Evolutionary conservation across 2,797 vertebrate genomes (phyloP), one percentile per base, ranked within the genome.

Genomic region (Tachyglossus aculeatus): DNA sequence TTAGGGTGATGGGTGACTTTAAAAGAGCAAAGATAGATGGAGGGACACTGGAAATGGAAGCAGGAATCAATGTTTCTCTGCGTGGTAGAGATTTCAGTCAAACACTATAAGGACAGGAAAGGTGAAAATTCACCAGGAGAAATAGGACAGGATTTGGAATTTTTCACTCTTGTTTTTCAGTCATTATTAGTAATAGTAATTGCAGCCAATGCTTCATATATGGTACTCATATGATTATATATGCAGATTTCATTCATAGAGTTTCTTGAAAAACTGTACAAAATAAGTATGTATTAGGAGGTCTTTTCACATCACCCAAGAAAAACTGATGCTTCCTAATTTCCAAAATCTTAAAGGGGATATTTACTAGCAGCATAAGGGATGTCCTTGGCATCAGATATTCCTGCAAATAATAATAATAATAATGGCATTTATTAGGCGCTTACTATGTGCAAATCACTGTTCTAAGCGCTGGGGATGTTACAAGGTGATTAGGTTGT

Each of bases 331-430:
- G 21, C 61, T 52, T 39, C 5, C 1, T 77, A 63, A 66, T 86
- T 16, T 87, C 81, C 56, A 71, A 68, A 80, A 74, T 55, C 3
- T 11, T 50, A 33, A 15, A 40, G 36, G 72, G 64, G 56, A 57
- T 43, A 38, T 80, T 83, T 82, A 76, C 9, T 61, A 61, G 71
- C 55, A 86, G 41, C 6, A 80, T 72, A 70, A 82, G 80, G 40
- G 1, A 0, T 57, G 77, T 67, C 31, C 10, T 73, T 69, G 27
- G 25, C 14, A 36, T 71, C 80, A 71, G 9, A 65, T 74, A 58
- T 55, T 78, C 43, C 80, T 67, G n/a, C n/a, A n/a, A n/a, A n/a
- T n/a, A n/a, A n/a, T n/a, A n/a, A n/a, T n/a, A n/a, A n/a, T n/a
- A n/a, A n/a, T n/a, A n/a, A n/a, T n/a, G n/a, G n/a, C n/a, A n/a